phyloP scores from a whole-genome alignment of 1,140 invertebrate species.

The Lucilia cuprina region DNA sequence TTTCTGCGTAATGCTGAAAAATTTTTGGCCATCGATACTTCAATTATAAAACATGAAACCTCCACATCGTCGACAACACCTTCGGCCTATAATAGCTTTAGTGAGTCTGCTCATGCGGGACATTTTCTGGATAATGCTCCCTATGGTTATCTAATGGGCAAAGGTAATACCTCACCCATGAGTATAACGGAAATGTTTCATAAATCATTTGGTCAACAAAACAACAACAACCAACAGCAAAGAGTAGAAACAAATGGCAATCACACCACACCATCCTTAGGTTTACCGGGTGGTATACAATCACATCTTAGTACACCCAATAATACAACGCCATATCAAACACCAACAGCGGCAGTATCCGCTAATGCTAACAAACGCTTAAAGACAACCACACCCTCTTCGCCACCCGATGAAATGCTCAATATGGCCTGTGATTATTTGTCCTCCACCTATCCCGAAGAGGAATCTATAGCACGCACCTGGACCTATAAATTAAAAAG shows the following conservation, averaged over 20 bases:
- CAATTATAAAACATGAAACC: conserved; percentile 42
- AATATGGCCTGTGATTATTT: conserved; percentile 59
- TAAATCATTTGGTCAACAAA: conserved; percentile 51
- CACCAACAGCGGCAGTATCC: conserved; percentile 38
- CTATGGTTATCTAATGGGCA: conserved; percentile 16
- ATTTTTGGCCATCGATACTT: conserved; percentile 55
- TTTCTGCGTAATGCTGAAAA: conserved; percentile 58
- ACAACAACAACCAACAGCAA: neutral
- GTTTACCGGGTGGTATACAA: neutral
- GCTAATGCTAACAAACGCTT: conserved; percentile 40
- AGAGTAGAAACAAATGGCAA: neutral
- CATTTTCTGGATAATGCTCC: conserved; percentile 47
- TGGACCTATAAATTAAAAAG: conserved; percentile 57
- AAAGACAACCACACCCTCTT: neutral
- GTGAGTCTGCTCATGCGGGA: conserved; percentile 50
- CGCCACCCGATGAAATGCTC: conserved; percentile 47
- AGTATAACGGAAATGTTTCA: conserved; percentile 59
- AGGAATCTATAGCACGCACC: conserved; percentile 56
- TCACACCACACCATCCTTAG: neutral
- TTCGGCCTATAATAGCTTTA: conserved; percentile 46
- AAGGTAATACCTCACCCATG: conserved; percentile 41
- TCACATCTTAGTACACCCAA: too few species aligned
- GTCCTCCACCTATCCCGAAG: conserved; percentile 54
- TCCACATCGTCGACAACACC: neutral
- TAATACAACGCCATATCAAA: conserved; percentile 47